Evolutionary conservation across 2,797 vertebrate species (phyloP).

Genomic region (Syndactyla subalaris): DNA sequence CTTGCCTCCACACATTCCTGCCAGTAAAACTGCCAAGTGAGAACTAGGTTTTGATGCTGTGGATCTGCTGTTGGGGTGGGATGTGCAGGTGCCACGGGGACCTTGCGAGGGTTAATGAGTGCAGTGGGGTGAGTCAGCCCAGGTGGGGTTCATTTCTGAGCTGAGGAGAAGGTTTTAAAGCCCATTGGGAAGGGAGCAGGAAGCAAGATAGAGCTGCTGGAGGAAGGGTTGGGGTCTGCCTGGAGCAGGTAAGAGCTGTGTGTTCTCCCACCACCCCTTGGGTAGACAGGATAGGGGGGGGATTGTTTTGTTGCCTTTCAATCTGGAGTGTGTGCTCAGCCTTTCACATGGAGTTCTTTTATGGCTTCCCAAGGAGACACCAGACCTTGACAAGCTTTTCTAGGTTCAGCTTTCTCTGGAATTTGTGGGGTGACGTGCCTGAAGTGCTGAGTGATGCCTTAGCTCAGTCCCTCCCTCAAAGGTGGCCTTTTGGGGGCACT

Average conservation of each 20-base stretch:
- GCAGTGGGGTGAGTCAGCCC: background rate
- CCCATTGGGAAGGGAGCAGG: background rate
- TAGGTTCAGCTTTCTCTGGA: background rate
- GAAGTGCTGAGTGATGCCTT: background rate
- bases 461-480: background rate
- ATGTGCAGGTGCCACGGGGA: background rate
- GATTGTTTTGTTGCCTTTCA: background rate
- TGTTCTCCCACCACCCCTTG: accelerated
- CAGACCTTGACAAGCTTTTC: background rate
- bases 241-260: background rate
- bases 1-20: background rate
- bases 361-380: background rate
- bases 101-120: background rate
- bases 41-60: background rate
- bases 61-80: background rate
- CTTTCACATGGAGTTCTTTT: accelerated
- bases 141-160: background rate
- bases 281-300: accelerated
- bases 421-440: background rate
- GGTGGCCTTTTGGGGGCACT: accelerated
- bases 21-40: background rate
- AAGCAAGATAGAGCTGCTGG: background rate
- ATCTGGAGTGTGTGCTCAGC: background rate
- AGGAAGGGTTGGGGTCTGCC: accelerated
- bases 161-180: background rate